Evolutionary conservation across 2,888 invertebrate genomes (phyloP), one percentile per base, ranked within the genome.

Genomic region (Myopa tessellatipennis): DNA sequence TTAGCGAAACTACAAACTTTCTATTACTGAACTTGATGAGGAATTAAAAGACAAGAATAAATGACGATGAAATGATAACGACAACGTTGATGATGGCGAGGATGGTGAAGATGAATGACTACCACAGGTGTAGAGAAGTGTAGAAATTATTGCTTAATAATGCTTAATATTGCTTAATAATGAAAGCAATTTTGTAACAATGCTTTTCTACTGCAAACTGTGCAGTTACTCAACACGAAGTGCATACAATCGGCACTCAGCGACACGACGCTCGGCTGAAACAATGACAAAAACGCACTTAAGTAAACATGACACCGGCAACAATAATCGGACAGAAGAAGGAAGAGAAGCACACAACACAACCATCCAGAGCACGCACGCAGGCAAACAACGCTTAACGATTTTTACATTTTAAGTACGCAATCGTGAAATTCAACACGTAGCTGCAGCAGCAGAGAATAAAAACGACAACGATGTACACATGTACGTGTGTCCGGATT

Each of bases 341-440:
- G 55, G 10, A 14, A 55, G 16, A 14, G 8, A 14, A n/a, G 14
- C 50, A 50, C 50, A 50, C 50, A 14, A n/a, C 55, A 55, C 55
- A 14, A 12, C 10, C 55, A 55, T 5, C 14, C 5, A 16, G 16
- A 55, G 7, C 71, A 74, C n/a, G 18, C 5, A 36, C 58, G 60
- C 26, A 58, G 40, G 63, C 73, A 26, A 26, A 26, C 26, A 60
- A 36, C 55, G 34, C 16, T 55, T 71, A 60, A 16, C 70, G 34
- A 16, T 34, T 34, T 26, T 12, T 67, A n/a, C 45, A 45, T 75
- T 75, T 68, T 50, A 74, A 75, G 75, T 36, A 40, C 65, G 65
- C 52, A 58, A 69, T 69, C 69, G 34, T 69, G 40, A 60, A 68
- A 75, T 60, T 38, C 40, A 69, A 75, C 75, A 75, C 75, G 75